phyloP scores from a whole-genome alignment of 2,113 vertebrate genomes.

The Megalops atlanticus region DNA sequence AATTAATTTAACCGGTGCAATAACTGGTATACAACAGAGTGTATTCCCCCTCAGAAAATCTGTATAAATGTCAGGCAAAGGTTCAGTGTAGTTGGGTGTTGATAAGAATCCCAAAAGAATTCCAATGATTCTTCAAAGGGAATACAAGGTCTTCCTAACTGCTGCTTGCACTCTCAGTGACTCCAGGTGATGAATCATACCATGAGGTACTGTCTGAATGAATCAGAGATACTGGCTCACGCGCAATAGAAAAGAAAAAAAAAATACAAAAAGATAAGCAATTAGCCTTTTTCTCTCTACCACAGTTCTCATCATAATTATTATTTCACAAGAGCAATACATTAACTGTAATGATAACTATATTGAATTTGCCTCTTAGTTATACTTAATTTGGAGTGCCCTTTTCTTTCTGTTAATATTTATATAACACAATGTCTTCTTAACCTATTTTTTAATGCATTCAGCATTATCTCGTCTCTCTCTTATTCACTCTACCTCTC shows the following conservation, averaged over 20 bases:
- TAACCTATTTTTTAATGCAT: not conserved
- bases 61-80: no score
- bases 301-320: not conserved
- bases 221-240: not conserved
- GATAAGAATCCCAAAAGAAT: not conserved
- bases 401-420: not conserved
- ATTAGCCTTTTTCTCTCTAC: not conserved
- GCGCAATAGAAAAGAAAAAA: not conserved
- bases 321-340: not conserved
- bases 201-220: not conserved
- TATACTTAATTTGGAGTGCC: not conserved
- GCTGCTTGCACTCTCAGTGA: not conserved
- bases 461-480: not conserved
- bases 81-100: not conserved
- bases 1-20: no score
- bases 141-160: not conserved
- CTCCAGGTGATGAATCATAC: not conserved
- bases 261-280: not conserved
- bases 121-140: not conserved
- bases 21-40: no score
- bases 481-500: no score
- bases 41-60: no score
- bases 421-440: not conserved
- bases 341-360: not conserved
- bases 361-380: not conserved